Evolutionary conservation across 1,140 invertebrate genomes (phyloP).

Genomic region (Bombus sibiricus): DNA sequence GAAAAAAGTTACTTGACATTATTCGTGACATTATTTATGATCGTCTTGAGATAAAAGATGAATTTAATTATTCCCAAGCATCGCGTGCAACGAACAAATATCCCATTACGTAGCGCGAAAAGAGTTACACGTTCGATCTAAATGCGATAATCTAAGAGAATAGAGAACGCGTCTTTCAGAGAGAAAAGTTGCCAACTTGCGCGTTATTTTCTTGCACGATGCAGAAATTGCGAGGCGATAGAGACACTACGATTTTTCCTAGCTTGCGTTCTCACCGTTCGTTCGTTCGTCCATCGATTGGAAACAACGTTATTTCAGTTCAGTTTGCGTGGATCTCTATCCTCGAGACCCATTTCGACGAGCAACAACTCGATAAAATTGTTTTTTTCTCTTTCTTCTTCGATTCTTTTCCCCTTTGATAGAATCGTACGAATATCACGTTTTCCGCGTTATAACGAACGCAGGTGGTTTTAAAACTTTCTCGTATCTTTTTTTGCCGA

Average conservation of each 20-base stretch:
- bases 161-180: conserved; percentile 6
- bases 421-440: background rate
- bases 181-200: conserved; percentile 63
- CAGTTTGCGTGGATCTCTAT: background rate
- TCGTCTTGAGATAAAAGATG: too few species aligned
- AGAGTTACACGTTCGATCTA: background rate
- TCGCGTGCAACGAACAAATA: too few species aligned
- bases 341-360: background rate
- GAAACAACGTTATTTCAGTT: conserved; percentile 59
- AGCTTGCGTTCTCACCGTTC: too few species aligned
- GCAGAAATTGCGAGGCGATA: conserved; percentile 50
- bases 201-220: conserved; percentile 69
- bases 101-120: too few species aligned
- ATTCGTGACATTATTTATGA: too few species aligned
- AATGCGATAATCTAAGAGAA: background rate
- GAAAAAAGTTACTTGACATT: too few species aligned
- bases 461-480: conserved; percentile 19
- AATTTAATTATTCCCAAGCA: too few species aligned
- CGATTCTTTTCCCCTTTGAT: background rate
- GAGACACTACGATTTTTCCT: too few species aligned
- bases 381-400: background rate
- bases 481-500: background rate
- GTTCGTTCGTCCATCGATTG: too few species aligned
- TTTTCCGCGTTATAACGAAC: background rate
- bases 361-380: too few species aligned